Percentiles rank a stretch among this genome's conserved stretches.
Evolutionary conservation across 2,113 vertebrate species (phyloP).

Genomic region (Globicephala melas): DNA sequence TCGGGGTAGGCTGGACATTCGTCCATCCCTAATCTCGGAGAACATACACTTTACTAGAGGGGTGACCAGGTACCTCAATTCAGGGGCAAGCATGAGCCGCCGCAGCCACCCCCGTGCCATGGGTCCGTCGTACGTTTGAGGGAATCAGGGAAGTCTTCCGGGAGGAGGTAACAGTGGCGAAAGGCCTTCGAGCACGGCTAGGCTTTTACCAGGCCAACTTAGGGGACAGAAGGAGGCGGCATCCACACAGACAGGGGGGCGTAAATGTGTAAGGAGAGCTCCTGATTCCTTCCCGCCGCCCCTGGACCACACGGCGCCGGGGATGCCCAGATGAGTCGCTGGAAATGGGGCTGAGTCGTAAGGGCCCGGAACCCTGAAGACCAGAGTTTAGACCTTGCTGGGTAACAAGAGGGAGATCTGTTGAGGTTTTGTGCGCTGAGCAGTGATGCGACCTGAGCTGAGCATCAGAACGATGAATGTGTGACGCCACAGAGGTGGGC

Average conservation of each 20-base stretch:
- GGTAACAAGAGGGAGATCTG: not conserved
- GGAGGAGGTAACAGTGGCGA: not conserved
- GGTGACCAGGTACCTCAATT: not conserved
- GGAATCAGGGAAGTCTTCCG: not conserved
- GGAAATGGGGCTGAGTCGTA: not conserved
- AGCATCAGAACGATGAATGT: not conserved
- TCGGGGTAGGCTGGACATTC: not conserved
- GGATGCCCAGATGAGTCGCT: not conserved
- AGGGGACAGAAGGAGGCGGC: not conserved
- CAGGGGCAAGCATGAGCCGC: not conserved
- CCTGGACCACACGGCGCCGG: not conserved
- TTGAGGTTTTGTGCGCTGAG: not conserved
- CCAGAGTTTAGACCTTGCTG: not conserved
- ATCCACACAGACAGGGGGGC: fast-evolving
- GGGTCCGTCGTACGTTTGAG: not conserved
- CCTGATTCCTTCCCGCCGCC: not conserved
- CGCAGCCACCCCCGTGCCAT: not conserved
- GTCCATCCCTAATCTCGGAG: not conserved
- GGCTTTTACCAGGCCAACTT: not conserved
- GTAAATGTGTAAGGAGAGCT: too few species aligned
- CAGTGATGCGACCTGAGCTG: too few species aligned
- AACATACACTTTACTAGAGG: not conserved
- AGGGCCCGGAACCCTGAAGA: not conserved
- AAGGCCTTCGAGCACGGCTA: too few species aligned
- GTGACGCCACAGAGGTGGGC: not conserved